These are phyloP conservation scores for Yponomeuta plumbellus DNA, from an alignment of 2,888 invertebrate species.

Conservation along the genomic window DNA sequence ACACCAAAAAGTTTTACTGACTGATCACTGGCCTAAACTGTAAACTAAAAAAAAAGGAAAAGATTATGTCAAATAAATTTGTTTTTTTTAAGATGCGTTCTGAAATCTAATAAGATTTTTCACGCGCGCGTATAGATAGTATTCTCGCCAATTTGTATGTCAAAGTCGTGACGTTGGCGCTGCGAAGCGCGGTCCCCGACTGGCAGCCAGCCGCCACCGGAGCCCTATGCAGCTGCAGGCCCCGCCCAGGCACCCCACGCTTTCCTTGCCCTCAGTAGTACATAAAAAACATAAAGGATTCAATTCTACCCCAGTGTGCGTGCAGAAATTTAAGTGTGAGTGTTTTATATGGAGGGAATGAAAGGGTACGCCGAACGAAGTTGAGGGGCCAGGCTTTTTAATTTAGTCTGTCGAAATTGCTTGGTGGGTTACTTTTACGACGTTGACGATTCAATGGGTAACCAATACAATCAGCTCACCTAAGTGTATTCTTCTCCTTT, in stretches of 20 bases:
- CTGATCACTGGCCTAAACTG: neutral
- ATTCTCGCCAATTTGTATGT: neutral
- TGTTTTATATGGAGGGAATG: conserved; percentile 42
- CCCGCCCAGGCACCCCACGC: conserved; percentile 60
- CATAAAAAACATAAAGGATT: conserved; percentile 54
- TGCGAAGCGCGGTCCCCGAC: conserved; percentile 62
- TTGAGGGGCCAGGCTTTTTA: conserved; percentile 36
- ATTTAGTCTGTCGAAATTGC: neutral
- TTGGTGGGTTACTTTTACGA: neutral
- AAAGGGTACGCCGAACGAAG: conserved; percentile 33
- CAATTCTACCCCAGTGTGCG: conserved; percentile 4
- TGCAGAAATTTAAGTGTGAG: conserved; percentile 16
- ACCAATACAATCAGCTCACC: no score
- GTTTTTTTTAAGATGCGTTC: conserved; percentile 14
- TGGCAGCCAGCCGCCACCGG: conserved; percentile 42
- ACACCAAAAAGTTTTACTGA: conserved; percentile 19
- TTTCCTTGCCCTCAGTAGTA: conserved; percentile 57
- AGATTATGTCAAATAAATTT: neutral
- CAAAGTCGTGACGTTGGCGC: conserved; percentile 52
- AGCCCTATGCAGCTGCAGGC: conserved; percentile 66
- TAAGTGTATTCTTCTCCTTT: no score
- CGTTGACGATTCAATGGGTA: no score
- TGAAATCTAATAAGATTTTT: conserved; percentile 23
- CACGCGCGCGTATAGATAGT: conserved; percentile 28
- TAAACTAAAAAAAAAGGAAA: conserved; percentile 11